Base-by-base conservation (phyloP, 2,888 invertebrate species). In the Yponomeuta plumbellus region DNA sequence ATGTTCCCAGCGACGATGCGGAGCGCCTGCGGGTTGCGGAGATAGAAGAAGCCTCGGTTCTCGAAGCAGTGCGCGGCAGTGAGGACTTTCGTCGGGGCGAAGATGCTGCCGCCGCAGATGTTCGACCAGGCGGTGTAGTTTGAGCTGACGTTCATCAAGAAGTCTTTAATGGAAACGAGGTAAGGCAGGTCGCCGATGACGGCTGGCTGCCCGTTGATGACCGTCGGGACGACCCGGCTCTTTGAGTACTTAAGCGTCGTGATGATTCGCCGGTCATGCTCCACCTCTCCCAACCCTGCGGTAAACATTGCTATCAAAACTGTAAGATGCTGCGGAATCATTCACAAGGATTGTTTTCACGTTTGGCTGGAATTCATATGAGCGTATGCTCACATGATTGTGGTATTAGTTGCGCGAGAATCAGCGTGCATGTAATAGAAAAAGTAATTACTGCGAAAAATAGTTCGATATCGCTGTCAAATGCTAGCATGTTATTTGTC, bases 21-120 rank as follows among this genome's bases (percentile, higher is more conserved):
- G 0, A 86, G 70, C 0, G 66, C 0, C 0, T 69, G 26, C 0
- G 79, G 77, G 11, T 78, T 65, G 40, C 70, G 73, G 0, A 68
- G 66, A 68, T 77, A 83, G 62, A 68, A 77, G 69, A 80, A 86
- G 17, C 77, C n/a, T 10, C 79, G 69, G 0, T 61, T 67, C 73
- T 88, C 88, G 69, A 88, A 88, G 71, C 87, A 88, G 61, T 88
- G 87, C 0, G 86, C 88, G 0, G 88, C 87, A 1, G 87, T 80
- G 0, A 88, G 64, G 0, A 88, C 80, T 21, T 72, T 78, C 0
- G 4, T 5, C 0, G 64, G n/a, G 5, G 73, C 66, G 11, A 88
- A 83, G 3, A 88, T 88, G 66, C 79, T 83, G 0, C 83, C 87
- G 0, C 88, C 86, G 21, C 88, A 88, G 0, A 86, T 52, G 61